Evolutionary conservation across 2,888 invertebrate genomes (phyloP), one percentile per base, ranked within the genome.

Genomic region (Bembecia ichneumoniformis): DNA sequence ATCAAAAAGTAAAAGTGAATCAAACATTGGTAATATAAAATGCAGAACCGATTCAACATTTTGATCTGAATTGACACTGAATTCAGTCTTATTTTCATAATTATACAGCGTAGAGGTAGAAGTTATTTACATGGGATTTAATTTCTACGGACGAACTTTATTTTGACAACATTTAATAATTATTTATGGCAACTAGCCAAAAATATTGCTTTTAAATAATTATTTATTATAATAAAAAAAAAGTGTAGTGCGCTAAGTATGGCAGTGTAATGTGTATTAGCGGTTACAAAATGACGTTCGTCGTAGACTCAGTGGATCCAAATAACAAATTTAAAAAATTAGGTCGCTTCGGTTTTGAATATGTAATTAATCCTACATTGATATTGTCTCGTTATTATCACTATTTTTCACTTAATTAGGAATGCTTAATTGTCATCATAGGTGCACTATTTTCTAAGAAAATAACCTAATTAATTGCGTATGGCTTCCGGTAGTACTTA

Each of bases 61-160:
- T 44, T 62, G 68, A 68, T 74, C 82, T 80, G 86, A 87, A 88
- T 87, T 88, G 88, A 88, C 88, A 79, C 77, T 68, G 82, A 81
- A 82, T 83, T 88, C 88, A 88, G 88, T 88, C 88, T 88, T 87
- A 66, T 72, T 70, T 76, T 76, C 69, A 71, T 77, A 71, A 68
- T 28, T 28, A 28, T 28, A 68, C 68, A 70, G 70, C 62, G 60
- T 72, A 74, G 80, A 83, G 77, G 78, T 82, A 81, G 66, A 28
- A 28, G 65, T 74, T 80, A 81, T 83, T 74, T 79, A 82, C 79
- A 81, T 63, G 64, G 67, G 68, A 59, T 63, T 58, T 61, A 55
- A 40, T 52, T 51, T 57, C 54, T 53, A 58, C 49, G 48, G 51
- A 52, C 55, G 48, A 46, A 34, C 14, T 52, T 49, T 48, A 53